Base-by-base conservation (phyloP, 1,140 invertebrate genomes). In the Probaryconus sp. region DNA sequence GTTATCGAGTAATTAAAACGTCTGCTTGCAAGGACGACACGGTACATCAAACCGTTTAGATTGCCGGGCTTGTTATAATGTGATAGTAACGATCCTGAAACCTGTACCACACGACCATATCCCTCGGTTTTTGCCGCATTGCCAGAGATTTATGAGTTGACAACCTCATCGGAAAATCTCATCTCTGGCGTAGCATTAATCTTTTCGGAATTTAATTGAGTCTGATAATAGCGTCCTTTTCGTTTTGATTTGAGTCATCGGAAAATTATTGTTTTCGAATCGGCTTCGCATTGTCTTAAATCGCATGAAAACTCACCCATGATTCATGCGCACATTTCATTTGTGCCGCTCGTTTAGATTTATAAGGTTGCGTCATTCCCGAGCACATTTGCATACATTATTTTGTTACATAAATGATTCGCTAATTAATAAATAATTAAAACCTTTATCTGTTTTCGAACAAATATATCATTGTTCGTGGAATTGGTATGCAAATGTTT, bases 1-100 rank as follows among this genome's bases (percentile, higher is more conserved):
- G 73, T 77, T 78, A 78, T 64, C 70, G 38, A 72, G 74, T 78
- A 80, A 80, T 80, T 80, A 80, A 80, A 80, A 78, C 68, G 76
- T 78, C 76, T 75, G 58, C 48, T 64, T 68, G 61, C 74, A 75
- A 68, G 71, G 74, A 80, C 72, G 76, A 69, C 68, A 77, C 74
- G 76, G 77, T 78, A 70, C 69, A 78, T 78, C 76, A 78, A 78
- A 78, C 72, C 72, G 71, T 64, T 78, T 75, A 72, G 70, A 71
- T 74, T 74, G 45, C 70, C 61, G 56, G 67, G 31, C 69, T 78
- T 68, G 70, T 78, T 74, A 74, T 78, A 77, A 69, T 68, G 67
- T 53, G 65, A 58, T 64, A 68, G 76, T 61, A 77, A 67, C 68
- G 31, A 72, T 69, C 58, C 60, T 72, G 28, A 68, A 78, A 68